Base-by-base conservation (phyloP, 1,140 invertebrate genomes). In the Caenorhabditis latens region DNA sequence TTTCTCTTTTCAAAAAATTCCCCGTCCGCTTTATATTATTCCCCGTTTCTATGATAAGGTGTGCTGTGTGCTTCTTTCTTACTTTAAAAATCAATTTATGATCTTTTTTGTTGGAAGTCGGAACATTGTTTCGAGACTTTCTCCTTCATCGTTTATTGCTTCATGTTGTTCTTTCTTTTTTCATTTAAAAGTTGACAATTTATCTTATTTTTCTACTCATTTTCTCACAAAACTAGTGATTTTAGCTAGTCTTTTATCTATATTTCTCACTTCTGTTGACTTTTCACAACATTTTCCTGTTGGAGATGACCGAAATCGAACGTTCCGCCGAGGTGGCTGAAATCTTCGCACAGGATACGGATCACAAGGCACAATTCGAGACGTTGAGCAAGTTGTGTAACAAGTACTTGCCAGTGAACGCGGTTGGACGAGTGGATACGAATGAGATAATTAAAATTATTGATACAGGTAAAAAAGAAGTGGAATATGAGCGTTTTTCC, bases 331-430 rank as follows among this genome's bases (percentile, higher is more conserved):
- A 84, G 19, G 83, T 87, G n/a, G 57, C 82, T 5, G 82, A 40
- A 14, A 71, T 87, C n/a, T 87, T 84, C 24, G 43, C 58, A 40
- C 87, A 19, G 5, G 50, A 87, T 24, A 57, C 82, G 4, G 86
- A 87, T 46, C 86, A 87, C 86, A 87, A 84, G n/a, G 63, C 71
- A 7, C 86, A 87, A 42, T 79, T 50, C 13, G 86, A 87, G 32
- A 83, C 58, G 42, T 32, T 67, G 40, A n/a, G 46, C 2, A 79
- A 79, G 9, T 46, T 79, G 4, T 79, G 71, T 14, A 79, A 79
- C 43, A 84, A 84, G 32, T 84, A 84, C 13, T 48, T 84, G 40
- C 53, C 55, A 24, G 14, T 21, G 14, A 84, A 61, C 16, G 55
- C 58, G 1, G 9, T 42, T n/a, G 53, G 53, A 43, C 21, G 19